Base-by-base conservation (phyloP, 1,140 invertebrate species). In the Drosophila bocqueti region DNA sequence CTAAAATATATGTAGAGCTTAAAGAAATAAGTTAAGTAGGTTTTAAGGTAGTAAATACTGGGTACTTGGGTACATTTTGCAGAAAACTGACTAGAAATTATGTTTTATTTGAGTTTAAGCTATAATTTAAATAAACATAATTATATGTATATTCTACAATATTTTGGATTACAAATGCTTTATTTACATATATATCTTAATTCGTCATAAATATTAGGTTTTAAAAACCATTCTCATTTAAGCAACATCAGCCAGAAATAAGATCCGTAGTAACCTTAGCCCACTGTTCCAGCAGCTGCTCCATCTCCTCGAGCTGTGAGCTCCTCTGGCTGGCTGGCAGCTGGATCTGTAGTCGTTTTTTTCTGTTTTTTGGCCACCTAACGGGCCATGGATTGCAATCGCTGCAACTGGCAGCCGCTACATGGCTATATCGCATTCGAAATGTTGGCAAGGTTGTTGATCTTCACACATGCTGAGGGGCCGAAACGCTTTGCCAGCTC, bases 401-500 rank as follows among this genome's bases (percentile, higher is more conserved):
- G 36, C 62, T 16, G 34, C 15, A 24, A 38, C 52, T 55, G 54
- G 54, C 54, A 57, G 52, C 26, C 26, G 36, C 38, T 21, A 69
- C 26, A 36, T 45, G 50, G 64, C 63, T 63, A 34, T 65, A 46
- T 80, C 63, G 74, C 71, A 85, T 52, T 74, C 71, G 69, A 49
- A 57, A 36, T 73, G 69, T 72, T 84, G 75, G 79, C 82, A 76
- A 91, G 85, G 85, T 90, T 91, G 86, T 90, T 90, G 85, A 90
- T 90, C 85, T 91, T 85, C 85, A 79, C 74, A 84, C 59, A 71
- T 71, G 64, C 49, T 55, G 62, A 55, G 63, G 54, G 42, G 61
- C 72, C 52, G 54, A 76, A 65, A 61, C 66, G 42, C 49, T 81
- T 57, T 83, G 60, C 43, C 69, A 78, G 63, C 52, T 77, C 34